Percentiles rank a stretch among this genome's conserved stretches.
Evolutionary conservation across 2,888 invertebrate genomes (phyloP).

Genomic region (Petrophora chlorosata): DNA sequence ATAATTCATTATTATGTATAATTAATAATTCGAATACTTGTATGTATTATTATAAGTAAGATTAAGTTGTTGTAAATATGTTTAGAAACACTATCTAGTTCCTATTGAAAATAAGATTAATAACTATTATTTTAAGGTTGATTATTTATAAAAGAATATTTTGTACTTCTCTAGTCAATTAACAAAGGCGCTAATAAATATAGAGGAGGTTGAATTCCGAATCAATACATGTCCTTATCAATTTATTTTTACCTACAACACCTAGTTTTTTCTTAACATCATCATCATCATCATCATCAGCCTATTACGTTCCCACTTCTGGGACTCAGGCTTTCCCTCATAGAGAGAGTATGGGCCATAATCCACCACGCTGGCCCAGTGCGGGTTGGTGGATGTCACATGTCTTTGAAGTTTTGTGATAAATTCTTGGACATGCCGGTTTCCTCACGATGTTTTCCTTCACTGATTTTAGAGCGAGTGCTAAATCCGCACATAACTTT

Average conservation of each 20-base stretch:
- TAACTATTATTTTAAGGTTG: slow-evolving; percentile 52
- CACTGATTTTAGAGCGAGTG: too few species aligned
- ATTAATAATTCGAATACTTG: slow-evolving; percentile 5
- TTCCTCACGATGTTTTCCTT: too few species aligned
- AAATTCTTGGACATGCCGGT: too few species aligned
- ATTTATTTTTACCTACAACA: not conserved
- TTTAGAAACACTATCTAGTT: slow-evolving; percentile 48
- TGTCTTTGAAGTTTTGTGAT: too few species aligned
- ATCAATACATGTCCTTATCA: slow-evolving; percentile 38
- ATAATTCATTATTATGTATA: slow-evolving; percentile 2
- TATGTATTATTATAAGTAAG: not conserved
- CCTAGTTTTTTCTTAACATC: too few species aligned
- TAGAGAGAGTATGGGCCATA: too few species aligned
- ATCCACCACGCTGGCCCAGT: too few species aligned
- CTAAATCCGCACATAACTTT: too few species aligned
- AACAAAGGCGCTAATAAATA: slow-evolving; percentile 65
- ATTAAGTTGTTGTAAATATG: slow-evolving; percentile 42
- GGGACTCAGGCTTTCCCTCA: too few species aligned
- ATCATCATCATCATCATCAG: too few species aligned
- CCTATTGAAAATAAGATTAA: slow-evolving; percentile 49
- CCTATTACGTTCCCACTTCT: too few species aligned
- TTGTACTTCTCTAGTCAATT: slow-evolving; percentile 74
- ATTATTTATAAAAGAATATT: slow-evolving; percentile 63
- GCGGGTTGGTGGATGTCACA: too few species aligned
- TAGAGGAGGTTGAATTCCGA: slow-evolving; percentile 65